Evolutionary conservation across 2,888 invertebrate species (phyloP), one percentile per base, ranked within the genome.

Genomic region (Agrochola macilenta): DNA sequence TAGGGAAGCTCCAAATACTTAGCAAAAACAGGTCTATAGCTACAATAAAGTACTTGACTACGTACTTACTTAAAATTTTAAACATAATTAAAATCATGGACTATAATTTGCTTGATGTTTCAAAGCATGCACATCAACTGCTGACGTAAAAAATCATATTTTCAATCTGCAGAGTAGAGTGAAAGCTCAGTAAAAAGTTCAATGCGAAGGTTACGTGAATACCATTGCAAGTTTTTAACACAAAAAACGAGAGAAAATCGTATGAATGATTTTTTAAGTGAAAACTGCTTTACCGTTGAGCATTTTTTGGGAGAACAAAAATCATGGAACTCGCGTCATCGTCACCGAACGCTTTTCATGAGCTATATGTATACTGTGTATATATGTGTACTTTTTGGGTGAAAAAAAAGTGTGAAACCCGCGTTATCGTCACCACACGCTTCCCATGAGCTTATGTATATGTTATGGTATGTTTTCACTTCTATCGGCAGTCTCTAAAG

Each of bases 181-280:
- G 72, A 35, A 58, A 30, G 8, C 12, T 57, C 17, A 11, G 1
- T 7, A 73, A 54, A 43, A 43, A 7, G 17, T 43, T 43, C 9
- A n/a, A 30, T 54, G 26, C 3, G 5, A 73, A 43, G 23, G 12
- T n/a, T 20, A 3, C 0, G 12, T 30, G 26, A 76, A 43, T 26
- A 49, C 17, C 5, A 7, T 30, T 77, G 17, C 63, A 52, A n/a
- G 7, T 49, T 12, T 1, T 17, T 9, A 39, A 26, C n/a, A 39
- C 14, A 12, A 39, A 39, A 17, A 11, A 69, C 35, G n/a, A 20
- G 2, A 39, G 35, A 43, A 69, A n/a, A n/a, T 60, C 8, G 3
- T 35, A 69, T n/a, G 23, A 39, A 61, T 57, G 61, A 60, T 78
- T 83, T 65, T 35, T n/a, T n/a, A n/a, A n/a, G n/a, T n/a, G n/a